Evolutionary conservation across 2,113 vertebrate genomes (phyloP), one percentile per base, ranked within the genome.

Genomic region (Elaphurus davidianus): DNA sequence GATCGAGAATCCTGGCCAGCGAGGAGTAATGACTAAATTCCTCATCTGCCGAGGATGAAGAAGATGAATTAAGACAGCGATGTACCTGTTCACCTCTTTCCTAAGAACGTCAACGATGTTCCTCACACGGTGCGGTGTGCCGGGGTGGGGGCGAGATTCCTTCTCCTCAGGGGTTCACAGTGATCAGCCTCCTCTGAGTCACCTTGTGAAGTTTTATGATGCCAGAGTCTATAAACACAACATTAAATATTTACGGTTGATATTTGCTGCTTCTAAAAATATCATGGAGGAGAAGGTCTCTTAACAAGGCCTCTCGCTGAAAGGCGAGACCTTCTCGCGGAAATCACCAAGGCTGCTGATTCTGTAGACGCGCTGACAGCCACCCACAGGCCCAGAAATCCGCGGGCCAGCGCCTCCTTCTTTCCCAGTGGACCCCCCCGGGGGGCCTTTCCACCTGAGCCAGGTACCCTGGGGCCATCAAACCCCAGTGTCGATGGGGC

Each of bases 191-290:
- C 52, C 43, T 54, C 30, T 33, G 25, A 54, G 67, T 71, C 87
- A 78, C 67, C 84, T 71, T 79, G 45, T 62, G 19, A 43, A 59
- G 78, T 76, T 94, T 92, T 74, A 79, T 40, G 62, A 87, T 13
- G 57, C 45, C 59, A 19, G 36, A 17, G 60, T 87, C 96, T 97
- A 90, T 62, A 95, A 97, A 97, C 85, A 96, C 93, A 87, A 30
- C 91, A 88, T 97, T 90, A 94, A 97, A 93, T 94, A 98, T 94
- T 96, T 87, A 97, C 11, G 57, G 85, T 25, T 96, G 96, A n/a
- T 90, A 95, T 96, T 54, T 92, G 25, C 95, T 27, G 91, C 86
- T 97, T 95, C 98, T 97, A 96, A 97, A 96, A 88, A 84, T 94
- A 94, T 90, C 28, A 1, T 2, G 33, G 64, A 67, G 50, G 59